Conservation (phyloP, 2,888 invertebrate species). For the Patella caerulea region DNA sequence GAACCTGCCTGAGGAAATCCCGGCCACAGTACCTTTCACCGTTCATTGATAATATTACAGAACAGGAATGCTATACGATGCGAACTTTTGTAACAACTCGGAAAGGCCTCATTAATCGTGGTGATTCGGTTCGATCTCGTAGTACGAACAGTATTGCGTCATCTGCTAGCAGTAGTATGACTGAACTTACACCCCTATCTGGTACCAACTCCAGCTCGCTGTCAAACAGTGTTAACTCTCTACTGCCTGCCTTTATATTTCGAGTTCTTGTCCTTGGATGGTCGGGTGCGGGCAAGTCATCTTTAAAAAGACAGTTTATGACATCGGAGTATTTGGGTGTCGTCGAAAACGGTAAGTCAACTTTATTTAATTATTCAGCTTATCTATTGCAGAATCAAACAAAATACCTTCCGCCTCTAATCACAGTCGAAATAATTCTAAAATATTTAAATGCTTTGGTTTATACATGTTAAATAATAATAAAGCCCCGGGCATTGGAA, state of each 20-base stretch:
- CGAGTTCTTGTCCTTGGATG: constrained; percentile 79
- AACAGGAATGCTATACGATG: constrained; percentile 78
- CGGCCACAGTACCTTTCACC: constrained; percentile 43
- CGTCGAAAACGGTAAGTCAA: too few relatives aligned
- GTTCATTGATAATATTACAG: constrained; percentile 31
- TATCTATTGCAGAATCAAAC: too few relatives aligned
- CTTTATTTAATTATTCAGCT: too few relatives aligned
- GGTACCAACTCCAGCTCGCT: constrained; percentile 54
- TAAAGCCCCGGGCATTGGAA: too few relatives aligned
- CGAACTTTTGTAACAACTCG: constrained; percentile 95
- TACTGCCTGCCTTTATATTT: constrained; percentile 66
- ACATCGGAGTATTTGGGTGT: constrained; percentile 81
- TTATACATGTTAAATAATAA: too few relatives aligned
- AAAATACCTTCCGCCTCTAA: too few relatives aligned
- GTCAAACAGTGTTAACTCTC: constrained; percentile 83
- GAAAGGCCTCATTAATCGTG: constrained; percentile 91
- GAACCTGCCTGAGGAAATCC: constrained; percentile 51
- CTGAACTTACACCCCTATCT: constrained; percentile 49
- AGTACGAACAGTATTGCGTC: constrained; percentile 88
- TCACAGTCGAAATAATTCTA: too few relatives aligned
- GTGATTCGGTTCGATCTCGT: constrained; percentile 90
- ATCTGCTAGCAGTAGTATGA: constrained; percentile 75
- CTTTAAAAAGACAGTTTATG: constrained; percentile 80
- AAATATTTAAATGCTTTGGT: too few relatives aligned
- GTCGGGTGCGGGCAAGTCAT: constrained; percentile 80